Evolutionary conservation across 2,113 vertebrate genomes (phyloP).

Genomic region (Gallinago jamesoni): DNA sequence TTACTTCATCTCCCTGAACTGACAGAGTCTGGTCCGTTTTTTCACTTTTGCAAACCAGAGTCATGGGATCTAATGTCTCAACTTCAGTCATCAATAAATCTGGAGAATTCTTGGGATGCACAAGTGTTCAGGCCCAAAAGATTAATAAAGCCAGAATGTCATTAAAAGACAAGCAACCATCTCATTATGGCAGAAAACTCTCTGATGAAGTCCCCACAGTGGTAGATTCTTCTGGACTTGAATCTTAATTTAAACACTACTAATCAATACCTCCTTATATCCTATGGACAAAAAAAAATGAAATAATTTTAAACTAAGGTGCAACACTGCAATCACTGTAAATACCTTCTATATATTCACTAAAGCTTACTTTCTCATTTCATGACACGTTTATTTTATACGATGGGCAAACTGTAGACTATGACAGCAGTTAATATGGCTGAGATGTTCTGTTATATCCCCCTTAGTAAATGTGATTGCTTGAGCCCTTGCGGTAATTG

Average conservation of each 20-base stretch:
- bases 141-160: background rate
- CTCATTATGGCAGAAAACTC: background rate
- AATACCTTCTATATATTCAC: slow-evolving; percentile 40
- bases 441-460: slow-evolving; percentile 45
- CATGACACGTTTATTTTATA: slow-evolving; percentile 63
- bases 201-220: background rate
- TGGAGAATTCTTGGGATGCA: background rate
- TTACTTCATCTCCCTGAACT: background rate
- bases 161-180: background rate
- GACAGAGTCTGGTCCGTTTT: background rate
- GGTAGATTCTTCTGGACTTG: background rate
- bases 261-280: slow-evolving; percentile 32
- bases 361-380: slow-evolving; percentile 51
- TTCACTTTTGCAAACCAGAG: background rate
- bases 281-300: background rate
- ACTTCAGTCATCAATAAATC: background rate
- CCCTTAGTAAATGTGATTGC: slow-evolving; percentile 16
- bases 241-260: background rate
- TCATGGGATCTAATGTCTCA: background rate
- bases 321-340: background rate
- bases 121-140: background rate
- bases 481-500: background rate
- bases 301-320: slow-evolving; percentile 27
- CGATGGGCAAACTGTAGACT: slow-evolving; percentile 42
- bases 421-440: slow-evolving; percentile 34